A percentile compares a stretch with the other conserved stretches of the same genome.
Conservation (phyloP, 2,113 vertebrate species). For the Tenrec ecaudatus region DNA sequence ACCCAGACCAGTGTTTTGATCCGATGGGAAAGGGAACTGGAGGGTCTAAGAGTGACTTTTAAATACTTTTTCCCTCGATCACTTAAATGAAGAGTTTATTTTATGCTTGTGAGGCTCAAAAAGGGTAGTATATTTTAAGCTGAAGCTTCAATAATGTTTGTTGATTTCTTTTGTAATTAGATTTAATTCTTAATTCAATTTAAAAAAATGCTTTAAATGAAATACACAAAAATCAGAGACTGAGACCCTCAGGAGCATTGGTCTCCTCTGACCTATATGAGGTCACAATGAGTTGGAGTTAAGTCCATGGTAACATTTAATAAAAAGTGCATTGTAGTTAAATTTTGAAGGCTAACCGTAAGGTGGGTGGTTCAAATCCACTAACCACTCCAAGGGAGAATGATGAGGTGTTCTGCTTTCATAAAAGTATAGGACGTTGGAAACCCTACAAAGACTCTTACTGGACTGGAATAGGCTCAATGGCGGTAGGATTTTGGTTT, state of each 20-base stretch:
- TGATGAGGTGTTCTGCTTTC: too few species aligned
- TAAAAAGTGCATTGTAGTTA: too few species aligned
- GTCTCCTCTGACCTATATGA: background rate
- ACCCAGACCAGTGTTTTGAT: too few species aligned
- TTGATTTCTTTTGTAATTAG: constrained; percentile 46
- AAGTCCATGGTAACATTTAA: background rate
- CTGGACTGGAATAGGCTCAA: too few species aligned
- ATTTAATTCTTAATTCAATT: background rate
- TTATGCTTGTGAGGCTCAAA: constrained; percentile 32
- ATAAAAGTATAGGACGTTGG: too few species aligned
- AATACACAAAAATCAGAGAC: background rate
- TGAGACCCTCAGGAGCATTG: background rate
- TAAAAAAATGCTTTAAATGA: background rate
- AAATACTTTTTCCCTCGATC: background rate
- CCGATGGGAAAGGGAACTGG: too few species aligned
- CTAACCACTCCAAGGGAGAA: too few species aligned
- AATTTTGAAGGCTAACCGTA: too few species aligned
- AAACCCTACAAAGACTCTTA: too few species aligned
- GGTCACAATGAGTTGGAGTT: background rate
- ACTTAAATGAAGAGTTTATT: background rate
- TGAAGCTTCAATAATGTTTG: background rate
- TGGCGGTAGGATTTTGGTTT: too few species aligned
- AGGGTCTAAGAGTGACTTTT: too few species aligned
- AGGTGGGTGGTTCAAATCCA: too few species aligned
- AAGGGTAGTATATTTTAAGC: background rate